Evolutionary conservation across 2,888 invertebrate species (phyloP).

Genomic region (Eretmocerus hayati): DNA sequence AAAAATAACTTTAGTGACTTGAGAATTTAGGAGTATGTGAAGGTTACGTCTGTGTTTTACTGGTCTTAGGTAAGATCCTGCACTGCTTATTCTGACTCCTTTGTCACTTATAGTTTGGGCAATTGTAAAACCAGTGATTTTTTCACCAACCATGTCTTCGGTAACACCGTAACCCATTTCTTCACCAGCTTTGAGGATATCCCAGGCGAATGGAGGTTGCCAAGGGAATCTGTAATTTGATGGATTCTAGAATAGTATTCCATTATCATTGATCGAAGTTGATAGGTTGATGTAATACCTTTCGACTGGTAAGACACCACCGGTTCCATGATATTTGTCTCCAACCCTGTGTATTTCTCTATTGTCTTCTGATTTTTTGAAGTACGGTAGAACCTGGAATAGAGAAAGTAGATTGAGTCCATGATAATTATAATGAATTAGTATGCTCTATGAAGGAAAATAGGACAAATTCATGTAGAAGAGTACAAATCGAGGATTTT

Average conservation of each 20-base stretch:
- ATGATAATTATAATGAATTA: too few relatives aligned
- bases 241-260: background rate
- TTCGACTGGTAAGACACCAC: constrained; percentile 55
- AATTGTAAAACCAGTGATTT: constrained; percentile 57
- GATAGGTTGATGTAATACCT: too few relatives aligned
- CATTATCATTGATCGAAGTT: background rate
- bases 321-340: constrained; percentile 53
- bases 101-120: constrained; percentile 59
- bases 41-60: constrained; percentile 52
- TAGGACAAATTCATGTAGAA: too few relatives aligned
- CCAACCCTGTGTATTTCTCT: constrained; percentile 57
- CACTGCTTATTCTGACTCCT: constrained; percentile 56
- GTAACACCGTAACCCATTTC: constrained; percentile 58
- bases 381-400: constrained; percentile 65
- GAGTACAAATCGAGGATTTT: too few relatives aligned
- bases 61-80: constrained; percentile 57
- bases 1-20: constrained; percentile 52
- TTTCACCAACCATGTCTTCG: constrained; percentile 58
- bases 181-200: constrained; percentile 54
- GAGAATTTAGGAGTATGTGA: constrained; percentile 55
- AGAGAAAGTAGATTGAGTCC: too few relatives aligned
- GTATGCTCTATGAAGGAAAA: too few relatives aligned
- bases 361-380: constrained; percentile 61
- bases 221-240: constrained; percentile 51
- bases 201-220: constrained; percentile 56